Evolutionary conservation across 1,140 invertebrate species (phyloP), one percentile per base, ranked within the genome.

Genomic region (Papilio polytes): DNA sequence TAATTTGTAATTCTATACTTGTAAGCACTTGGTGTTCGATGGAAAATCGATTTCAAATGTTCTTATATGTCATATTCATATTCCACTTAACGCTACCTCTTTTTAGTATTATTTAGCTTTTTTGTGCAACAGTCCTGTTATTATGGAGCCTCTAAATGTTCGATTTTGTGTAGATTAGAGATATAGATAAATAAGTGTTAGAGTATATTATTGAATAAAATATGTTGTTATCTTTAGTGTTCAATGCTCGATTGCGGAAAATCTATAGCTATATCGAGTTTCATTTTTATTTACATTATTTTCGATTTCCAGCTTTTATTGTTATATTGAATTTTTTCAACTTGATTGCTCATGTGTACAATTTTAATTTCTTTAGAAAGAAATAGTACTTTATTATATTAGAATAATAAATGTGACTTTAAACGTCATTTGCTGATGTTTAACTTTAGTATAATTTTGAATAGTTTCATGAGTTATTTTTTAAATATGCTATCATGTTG

Each of bases 391-490:
- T 78, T 88, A 87, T 88, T 83, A 88, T 63, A 77, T 74, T 82
- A 86, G 85, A 83, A 83, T 94, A 94, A 94, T 94, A 94, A 94
- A 94, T 94, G 93, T 94, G 93, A 94, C 93, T 94, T 87, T 94
- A 93, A 88, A 89, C 90, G 80, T 81, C 77, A 81, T 86, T 85
- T 83, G 84, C 82, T 85, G 20, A 31, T 63, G 18, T 77, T 26
- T 20, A 74, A 53, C 70, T 36, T 70, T 80, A 63, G 8, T 41
- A 22, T 53, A 46, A 48, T 13, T 72, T 72, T 36, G 66, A n/a
- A 74, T 18, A 73, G 18, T 20, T 26, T 63, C 12, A 18, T 26
- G 22, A 63, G 9, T 22, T 26, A 56, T 53, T 7, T 15, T 63
- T 63, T 63, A n/a, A 4, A 18, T 73, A 77, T 73, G 31, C 18